Evolutionary conservation across 2,888 invertebrate species (phyloP).

Genomic region (Dryobotodes eremita): DNA sequence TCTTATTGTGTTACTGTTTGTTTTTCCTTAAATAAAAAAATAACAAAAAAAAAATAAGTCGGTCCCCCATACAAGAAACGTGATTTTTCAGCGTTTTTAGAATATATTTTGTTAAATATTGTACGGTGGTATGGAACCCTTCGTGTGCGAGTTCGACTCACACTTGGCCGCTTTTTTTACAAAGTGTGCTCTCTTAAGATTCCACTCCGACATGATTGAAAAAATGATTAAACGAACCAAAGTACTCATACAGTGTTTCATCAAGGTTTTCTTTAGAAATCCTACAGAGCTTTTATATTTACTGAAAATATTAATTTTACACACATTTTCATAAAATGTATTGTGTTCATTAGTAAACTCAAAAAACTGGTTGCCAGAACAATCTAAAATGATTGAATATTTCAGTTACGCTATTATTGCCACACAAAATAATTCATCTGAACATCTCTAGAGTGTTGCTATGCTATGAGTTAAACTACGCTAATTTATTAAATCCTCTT

Average conservation of each 20-base stretch:
- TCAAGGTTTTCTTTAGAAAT: constrained; percentile 18
- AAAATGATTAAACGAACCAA: constrained; percentile 23
- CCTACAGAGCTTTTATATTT: background rate
- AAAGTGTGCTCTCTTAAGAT: background rate
- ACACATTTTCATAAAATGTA: background rate
- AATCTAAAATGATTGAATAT: background rate
- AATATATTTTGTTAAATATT: background rate
- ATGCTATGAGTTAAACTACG: constrained; percentile 13
- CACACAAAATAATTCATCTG: constrained; percentile 35
- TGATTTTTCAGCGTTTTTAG: background rate
- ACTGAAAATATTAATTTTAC: background rate
- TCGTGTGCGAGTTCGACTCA: background rate
- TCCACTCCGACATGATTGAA: constrained; percentile 19
- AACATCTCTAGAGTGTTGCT: constrained; percentile 21
- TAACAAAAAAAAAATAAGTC: background rate
- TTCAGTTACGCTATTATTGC: constrained; percentile 15
- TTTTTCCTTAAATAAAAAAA: too few species aligned
- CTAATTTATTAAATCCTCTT: constrained; percentile 52
- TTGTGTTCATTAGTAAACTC: too few species aligned
- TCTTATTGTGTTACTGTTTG: too few species aligned
- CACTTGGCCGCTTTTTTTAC: background rate
- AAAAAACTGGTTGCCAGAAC: background rate
- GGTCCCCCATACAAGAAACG: background rate
- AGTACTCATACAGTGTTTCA: background rate
- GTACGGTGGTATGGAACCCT: background rate